Base-by-base conservation (phyloP, 2,797 vertebrate genomes). In the Buceros bicornis region DNA sequence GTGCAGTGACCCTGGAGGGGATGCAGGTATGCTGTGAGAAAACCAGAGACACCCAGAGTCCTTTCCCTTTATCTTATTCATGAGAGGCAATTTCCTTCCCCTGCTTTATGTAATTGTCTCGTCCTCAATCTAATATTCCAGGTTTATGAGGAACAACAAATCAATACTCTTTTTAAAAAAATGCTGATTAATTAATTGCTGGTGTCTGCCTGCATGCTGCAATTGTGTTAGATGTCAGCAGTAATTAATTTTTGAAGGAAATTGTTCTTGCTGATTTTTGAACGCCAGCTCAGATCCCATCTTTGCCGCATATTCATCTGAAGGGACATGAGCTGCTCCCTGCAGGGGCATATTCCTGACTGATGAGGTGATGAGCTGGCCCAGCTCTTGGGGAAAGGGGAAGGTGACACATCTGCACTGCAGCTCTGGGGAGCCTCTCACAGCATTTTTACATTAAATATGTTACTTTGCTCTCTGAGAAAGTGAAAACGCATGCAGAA, bases 171-270 rank as follows among this genome's bases (percentile, higher is more conserved):
- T 92, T 94, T 82, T 89, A 43, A 91, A 93, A 93, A 96, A 73
- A 84, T 77, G 54, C 28, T 16, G 11, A 92, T 96, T 91, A 95
- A 95, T 96, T 93, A 96, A 95, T 97, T 92, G 86, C 60, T 69
- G 67, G 47, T 88, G 60, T 82, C 93, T 95, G 70, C 67, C 77
- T 71, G 29, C 48, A 50, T 80, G 78, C 73, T 72, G 50, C 80
- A 87, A 31, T 89, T 76, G 60, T 90, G 89, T 95, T 89, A 96
- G 78, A 84, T 95, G 95, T 82, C 93, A 96, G 61, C 35, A 70
- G 62, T 85, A 95, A 97, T 96, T 94, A 95, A 90, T 96, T 94
- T 93, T 89, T 85, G 85, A 93, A 90, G 80, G 90, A 95, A 97
- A 92, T 94, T 81, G 54, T 61, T 91, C 73, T 69, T 77, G 43